phyloP scores from a whole-genome alignment of 2,797 vertebrate genomes.

The Dallia pectoralis region DNA sequence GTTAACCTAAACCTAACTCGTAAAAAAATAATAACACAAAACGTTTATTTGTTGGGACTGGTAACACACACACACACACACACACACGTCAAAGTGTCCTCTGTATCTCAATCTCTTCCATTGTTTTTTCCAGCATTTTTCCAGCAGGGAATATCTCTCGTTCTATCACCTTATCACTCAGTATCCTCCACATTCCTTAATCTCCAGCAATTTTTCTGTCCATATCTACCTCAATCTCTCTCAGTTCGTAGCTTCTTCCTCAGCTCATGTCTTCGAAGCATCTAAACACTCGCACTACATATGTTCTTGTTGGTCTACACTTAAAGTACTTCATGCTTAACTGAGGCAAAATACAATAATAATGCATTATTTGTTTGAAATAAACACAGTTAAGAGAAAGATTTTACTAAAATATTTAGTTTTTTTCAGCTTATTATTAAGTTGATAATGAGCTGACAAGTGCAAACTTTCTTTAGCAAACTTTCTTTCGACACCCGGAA shows the following conservation, averaged over 20 bases:
- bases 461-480: background rate
- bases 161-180: background rate
- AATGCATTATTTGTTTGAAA: background rate
- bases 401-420: too few species aligned
- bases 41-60: too few species aligned
- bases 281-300: background rate
- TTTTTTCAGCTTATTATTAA: background rate
- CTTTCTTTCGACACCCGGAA: background rate
- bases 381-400: too few species aligned
- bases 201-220: background rate
- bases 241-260: background rate
- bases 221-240: background rate
- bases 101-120: background rate
- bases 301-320: background rate
- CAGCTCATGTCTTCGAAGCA: background rate
- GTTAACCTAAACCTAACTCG: too few species aligned
- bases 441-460: background rate
- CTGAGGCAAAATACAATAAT: background rate
- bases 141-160: background rate
- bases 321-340: background rate
- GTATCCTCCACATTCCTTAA: background rate
- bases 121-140: background rate
- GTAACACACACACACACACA: background rate
- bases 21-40: too few species aligned
- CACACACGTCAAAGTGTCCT: background rate